phyloP scores from a whole-genome alignment of 2,113 vertebrate species.

The Toxostoma redivivum region DNA sequence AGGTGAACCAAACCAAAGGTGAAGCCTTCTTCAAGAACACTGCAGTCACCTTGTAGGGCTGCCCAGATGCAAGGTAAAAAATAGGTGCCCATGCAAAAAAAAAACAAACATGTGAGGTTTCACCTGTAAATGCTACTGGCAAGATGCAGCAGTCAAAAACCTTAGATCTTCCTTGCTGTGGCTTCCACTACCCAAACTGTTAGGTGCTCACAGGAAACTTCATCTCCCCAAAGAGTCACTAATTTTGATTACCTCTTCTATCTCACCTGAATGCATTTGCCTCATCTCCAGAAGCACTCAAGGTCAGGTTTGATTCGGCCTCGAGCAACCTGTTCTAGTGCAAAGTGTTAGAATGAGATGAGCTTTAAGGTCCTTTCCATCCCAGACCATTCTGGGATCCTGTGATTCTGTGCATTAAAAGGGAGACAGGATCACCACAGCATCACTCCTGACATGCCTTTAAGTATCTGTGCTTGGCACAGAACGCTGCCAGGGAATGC shows the following conservation, averaged over 20 bases:
- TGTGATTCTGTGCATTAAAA: not conserved
- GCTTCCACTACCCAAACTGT: not conserved
- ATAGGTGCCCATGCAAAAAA: not conserved
- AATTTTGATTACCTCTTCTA: not conserved
- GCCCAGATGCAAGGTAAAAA: not conserved
- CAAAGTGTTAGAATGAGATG: not conserved
- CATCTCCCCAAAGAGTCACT: not conserved
- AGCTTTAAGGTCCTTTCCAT: not conserved
- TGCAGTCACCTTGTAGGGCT: not conserved
- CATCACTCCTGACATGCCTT: not conserved
- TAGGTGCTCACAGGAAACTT: not conserved
- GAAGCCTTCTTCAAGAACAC: not conserved
- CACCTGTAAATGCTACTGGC: not conserved
- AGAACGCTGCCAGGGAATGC: not conserved
- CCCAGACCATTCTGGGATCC: not conserved
- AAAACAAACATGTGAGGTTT: not conserved
- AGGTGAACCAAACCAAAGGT: not conserved
- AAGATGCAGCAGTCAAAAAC: not conserved
- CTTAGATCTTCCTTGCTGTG: not conserved
- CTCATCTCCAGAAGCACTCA: not conserved
- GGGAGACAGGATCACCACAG: fast-evolving
- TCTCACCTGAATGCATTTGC: not conserved
- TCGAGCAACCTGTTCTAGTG: not conserved
- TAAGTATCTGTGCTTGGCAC: not conserved
- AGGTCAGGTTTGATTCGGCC: not conserved